A percentile compares a stretch with the other conserved stretches of the same genome.
Conservation (phyloP, 2,113 vertebrate genomes). For the Calidris pygmaea region DNA sequence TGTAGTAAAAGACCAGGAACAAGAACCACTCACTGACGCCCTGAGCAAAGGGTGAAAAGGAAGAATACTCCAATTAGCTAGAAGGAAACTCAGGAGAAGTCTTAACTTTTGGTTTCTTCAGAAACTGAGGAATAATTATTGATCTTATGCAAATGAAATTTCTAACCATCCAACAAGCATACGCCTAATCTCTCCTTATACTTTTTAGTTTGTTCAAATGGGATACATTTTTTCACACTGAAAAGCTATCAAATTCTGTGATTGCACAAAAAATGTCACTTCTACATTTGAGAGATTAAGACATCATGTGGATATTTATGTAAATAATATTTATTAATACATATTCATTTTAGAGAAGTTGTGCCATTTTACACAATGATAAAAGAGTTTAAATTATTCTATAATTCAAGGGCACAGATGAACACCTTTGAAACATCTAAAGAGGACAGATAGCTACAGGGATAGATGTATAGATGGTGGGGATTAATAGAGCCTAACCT, state of each 20-base stretch:
- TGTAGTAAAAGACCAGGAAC: not conserved
- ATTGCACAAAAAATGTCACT: not conserved
- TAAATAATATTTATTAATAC: constrained; percentile 17
- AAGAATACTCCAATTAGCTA: not conserved
- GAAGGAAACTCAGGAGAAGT: not conserved
- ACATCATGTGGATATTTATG: not conserved
- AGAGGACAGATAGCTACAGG: constrained; percentile 4
- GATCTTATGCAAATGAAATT: not conserved
- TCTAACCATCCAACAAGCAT: not conserved
- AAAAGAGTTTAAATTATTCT: not conserved
- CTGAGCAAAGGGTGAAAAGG: not conserved
- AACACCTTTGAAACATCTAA: constrained; percentile 23
- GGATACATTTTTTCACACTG: not conserved
- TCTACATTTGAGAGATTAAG: not conserved
- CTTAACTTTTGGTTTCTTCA: not conserved
- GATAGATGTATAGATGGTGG: not conserved
- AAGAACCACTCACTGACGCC: not conserved
- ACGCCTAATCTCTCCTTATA: not conserved
- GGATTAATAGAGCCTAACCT: constrained; percentile 38
- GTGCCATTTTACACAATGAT: not conserved
- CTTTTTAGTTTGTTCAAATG: not conserved
- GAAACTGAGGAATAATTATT: not conserved
- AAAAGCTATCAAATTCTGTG: not conserved
- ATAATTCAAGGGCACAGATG: not conserved
- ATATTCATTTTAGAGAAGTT: not conserved